A percentile compares a stretch with the other conserved stretches of the same genome.
Evolutionary conservation across 2,888 invertebrate genomes (phyloP).

Genomic region (Eudasyphora cyanicolor): DNA sequence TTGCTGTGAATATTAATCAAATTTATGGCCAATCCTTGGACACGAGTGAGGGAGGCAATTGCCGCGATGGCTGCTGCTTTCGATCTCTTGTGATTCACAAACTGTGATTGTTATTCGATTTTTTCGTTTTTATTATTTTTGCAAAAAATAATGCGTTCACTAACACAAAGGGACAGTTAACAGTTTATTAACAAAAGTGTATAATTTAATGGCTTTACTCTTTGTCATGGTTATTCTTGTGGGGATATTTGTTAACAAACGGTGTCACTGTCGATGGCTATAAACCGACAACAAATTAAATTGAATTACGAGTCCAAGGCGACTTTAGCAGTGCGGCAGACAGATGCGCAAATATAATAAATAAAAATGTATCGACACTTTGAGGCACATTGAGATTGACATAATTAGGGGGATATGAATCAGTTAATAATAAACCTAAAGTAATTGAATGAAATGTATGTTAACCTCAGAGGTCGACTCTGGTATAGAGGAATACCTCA

Average conservation of each 20-base stretch:
- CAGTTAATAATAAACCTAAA: no score
- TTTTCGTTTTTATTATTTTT: not conserved
- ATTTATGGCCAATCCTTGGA: constrained; percentile 36
- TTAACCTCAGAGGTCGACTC: no score
- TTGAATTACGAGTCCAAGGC: constrained; percentile 6
- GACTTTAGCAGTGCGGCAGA: not conserved
- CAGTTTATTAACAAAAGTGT: constrained; percentile 12
- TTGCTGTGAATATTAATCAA: constrained; percentile 62
- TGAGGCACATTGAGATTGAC: no score
- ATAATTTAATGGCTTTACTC: not conserved
- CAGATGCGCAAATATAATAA: no score
- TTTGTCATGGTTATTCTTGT: not conserved
- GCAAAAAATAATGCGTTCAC: constrained; percentile 12
- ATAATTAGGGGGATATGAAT: no score
- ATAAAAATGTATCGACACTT: no score
- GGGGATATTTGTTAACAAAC: not conserved
- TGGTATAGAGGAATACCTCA: no score
- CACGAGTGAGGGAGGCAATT: no score
- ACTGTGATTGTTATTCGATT: not conserved
- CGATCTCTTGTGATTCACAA: constrained; percentile 14
- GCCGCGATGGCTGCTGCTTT: not conserved
- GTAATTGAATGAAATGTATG: no score
- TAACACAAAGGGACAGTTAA: constrained; percentile 7
- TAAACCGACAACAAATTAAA: not conserved
- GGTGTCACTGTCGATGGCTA: not conserved